These are phyloP conservation scores for Rana temporaria DNA, from an alignment of 2,113 vertebrate genomes.

Conservation along the genomic window DNA sequence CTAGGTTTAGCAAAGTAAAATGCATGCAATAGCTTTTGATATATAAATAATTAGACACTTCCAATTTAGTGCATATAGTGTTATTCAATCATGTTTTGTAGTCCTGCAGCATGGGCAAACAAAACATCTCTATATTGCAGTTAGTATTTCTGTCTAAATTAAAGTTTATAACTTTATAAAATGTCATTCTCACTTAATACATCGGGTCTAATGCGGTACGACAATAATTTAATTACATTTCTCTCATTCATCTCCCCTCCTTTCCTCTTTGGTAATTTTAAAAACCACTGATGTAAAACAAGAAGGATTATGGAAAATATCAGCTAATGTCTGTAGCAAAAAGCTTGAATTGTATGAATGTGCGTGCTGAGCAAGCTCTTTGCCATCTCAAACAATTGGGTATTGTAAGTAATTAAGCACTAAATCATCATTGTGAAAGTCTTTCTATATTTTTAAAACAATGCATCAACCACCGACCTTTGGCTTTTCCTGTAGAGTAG, in stretches of 20 bases:
- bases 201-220: conserved; percentile 68
- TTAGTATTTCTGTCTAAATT: conserved; percentile 69
- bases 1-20: neutral
- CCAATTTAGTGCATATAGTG: neutral
- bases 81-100: conserved; percentile 14
- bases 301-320: conserved; percentile 48
- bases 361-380: conserved; percentile 7
- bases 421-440: conserved; percentile 10
- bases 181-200: conserved; percentile 62
- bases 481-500: neutral
- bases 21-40: neutral
- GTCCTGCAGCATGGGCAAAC: neutral
- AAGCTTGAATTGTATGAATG: neutral
- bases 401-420: conserved; percentile 17
- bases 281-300: conserved; percentile 63
- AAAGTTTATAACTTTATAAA: conserved; percentile 68
- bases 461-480: conserved; percentile 13
- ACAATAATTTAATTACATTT: conserved; percentile 64
- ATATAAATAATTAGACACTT: neutral
- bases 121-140: conserved; percentile 43
- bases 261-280: conserved; percentile 64
- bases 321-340: neutral
- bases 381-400: neutral
- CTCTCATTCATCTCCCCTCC: conserved; percentile 61
- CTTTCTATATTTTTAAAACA: neutral